Conservation (phyloP, 2,797 vertebrate species). For the Telmatherina bonti region DNA sequence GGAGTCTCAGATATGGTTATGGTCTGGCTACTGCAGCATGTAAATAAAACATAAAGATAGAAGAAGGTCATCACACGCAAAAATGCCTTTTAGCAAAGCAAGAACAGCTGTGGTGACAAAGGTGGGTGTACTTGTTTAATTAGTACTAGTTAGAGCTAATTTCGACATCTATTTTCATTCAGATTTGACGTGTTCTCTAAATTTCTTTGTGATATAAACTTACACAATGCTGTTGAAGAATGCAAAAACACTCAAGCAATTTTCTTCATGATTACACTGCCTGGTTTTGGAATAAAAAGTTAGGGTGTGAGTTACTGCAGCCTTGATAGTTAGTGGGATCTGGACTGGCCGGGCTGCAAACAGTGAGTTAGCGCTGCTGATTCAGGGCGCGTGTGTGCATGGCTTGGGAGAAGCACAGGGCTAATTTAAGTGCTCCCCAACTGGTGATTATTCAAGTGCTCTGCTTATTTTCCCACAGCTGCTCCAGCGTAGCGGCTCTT, state of each 20-base stretch:
- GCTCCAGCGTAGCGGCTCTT: conserved; percentile 81
- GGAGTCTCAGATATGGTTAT: background rate
- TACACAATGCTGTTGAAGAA: background rate
- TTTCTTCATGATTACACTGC: conserved; percentile 22
- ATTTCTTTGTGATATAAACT: conserved; percentile 6
- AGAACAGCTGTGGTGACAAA: background rate
- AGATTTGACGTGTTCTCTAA: background rate
- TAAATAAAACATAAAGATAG: background rate
- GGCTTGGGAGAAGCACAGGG: conserved; percentile 73
- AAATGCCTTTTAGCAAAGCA: background rate
- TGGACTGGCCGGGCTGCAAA: conserved; percentile 58
- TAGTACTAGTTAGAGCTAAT: background rate
- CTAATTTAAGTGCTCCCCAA: conserved; percentile 87
- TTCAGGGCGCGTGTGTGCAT: conserved; percentile 74
- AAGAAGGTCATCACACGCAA: background rate
- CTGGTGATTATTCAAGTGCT: conserved; percentile 83
- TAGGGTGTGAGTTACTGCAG: conserved; percentile 59
- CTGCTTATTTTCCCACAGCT: conserved; percentile 84
- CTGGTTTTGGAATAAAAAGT: conserved; percentile 50
- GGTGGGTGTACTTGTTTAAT: background rate
- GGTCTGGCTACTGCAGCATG: background rate
- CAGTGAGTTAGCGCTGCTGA: conserved; percentile 69
- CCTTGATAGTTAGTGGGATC: conserved; percentile 66
- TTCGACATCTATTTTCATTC: background rate
- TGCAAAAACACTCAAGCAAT: conserved; percentile 2